These are phyloP conservation scores for Keiferia lycopersicella DNA, from an alignment of 2,888 invertebrate genomes.

Conservation along the genomic window DNA sequence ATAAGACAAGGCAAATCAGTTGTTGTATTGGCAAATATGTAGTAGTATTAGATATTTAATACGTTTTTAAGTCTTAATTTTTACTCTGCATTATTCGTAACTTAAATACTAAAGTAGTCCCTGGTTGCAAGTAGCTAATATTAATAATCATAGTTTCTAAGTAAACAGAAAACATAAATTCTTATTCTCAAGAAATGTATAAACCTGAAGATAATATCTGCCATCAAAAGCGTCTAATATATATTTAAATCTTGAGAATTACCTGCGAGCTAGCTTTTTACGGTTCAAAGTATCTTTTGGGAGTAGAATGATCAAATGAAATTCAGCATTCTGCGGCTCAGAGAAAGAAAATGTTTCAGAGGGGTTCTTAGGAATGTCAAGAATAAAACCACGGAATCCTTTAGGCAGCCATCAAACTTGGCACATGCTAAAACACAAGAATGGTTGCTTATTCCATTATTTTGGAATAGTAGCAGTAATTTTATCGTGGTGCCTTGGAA, in stretches of 20 bases:
- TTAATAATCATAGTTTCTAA: slow-evolving; percentile 11
- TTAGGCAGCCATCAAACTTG: no score
- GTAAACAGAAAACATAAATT: slow-evolving; percentile 1
- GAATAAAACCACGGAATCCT: no score
- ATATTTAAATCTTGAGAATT: slow-evolving; percentile 24
- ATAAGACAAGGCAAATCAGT: no score
- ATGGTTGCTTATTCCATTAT: no score
- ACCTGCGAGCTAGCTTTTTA: slow-evolving; percentile 22
- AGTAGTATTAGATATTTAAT: no score
- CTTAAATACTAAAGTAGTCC: not conserved
- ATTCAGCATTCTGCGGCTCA: slow-evolving; percentile 18
- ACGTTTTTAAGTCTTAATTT: not conserved
- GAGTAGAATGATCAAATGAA: slow-evolving; percentile 22
- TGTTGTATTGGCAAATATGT: no score
- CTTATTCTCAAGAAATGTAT: slow-evolving; percentile 11
- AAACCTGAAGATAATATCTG: slow-evolving; percentile 17
- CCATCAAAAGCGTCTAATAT: slow-evolving; percentile 23
- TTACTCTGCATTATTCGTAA: not conserved
- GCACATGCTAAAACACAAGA: no score
- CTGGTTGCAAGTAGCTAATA: not conserved
- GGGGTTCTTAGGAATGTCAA: no score
- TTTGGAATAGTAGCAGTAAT: no score
- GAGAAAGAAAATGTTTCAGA: no score
- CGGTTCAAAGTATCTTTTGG: slow-evolving; percentile 18
- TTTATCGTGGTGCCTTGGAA: no score